Evolutionary conservation across 2,797 vertebrate genomes (phyloP), one percentile per base, ranked within the genome.

Genomic region (Chelidonichthys spinosus): DNA sequence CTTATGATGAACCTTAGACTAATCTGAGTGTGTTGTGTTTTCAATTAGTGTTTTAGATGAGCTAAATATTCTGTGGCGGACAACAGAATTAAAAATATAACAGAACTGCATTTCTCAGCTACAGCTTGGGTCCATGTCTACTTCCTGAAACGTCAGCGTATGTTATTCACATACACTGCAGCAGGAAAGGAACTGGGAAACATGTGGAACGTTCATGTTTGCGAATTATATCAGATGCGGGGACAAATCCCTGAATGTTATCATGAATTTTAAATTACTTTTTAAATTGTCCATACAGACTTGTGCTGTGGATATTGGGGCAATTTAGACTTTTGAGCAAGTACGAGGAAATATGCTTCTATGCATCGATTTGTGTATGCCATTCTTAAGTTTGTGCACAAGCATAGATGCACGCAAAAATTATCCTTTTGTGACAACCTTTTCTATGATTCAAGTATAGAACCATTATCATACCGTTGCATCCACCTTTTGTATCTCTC

Each of bases 381-480:
- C 17, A 25, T 60, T 63, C n/a, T 71, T 54, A 37, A 77, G 40
- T 58, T 69, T 70, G 50, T 61, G 70, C 47, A 74, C 47, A 36
- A 49, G 40, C 25, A 63, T 39, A 53, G 18, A 73, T 2, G 9
- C 3, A 40, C 8, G 44, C 32, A 11, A 14, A 49, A 40, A 33
- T 11, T 3, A 4, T 46, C 14, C 10, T 42, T 25, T 47, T 59
- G n/a, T 25, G 10, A 54, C 13, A 9, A 14, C 25, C 0, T 52
- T 43, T 18, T 18, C 36, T 15, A 2, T 36, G 11, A 11, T 14
- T 18, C 14, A 53, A 49, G 7, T 11, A 18, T 44, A 33, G 25
- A 52, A 18, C 5, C 40, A 4, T 47, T 59, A 2, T 69, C 17
- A 35, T 6, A 46, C 44, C 0, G 0, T 42, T 47, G 39, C 7